Base-by-base conservation (phyloP, 2,888 invertebrate genomes). In the Drosophila prolongata region DNA sequence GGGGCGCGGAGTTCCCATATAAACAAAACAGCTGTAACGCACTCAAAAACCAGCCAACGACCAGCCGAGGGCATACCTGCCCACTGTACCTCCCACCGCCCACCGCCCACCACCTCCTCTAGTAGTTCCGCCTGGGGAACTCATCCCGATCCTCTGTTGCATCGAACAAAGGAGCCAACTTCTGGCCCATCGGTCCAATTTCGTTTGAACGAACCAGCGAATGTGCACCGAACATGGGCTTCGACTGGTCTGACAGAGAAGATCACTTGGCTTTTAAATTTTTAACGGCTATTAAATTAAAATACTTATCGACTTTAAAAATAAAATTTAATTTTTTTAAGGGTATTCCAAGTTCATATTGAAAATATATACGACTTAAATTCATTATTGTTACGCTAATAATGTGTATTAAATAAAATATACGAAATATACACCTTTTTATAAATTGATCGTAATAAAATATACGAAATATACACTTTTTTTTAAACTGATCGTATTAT, bases 81-180 rank as follows among this genome's bases (percentile, higher is more conserved):
- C 47, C 55, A 43, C 71, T 16, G 47, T 16, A 11, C 30, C 30
- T 10, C 44, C 50, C 30, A 35, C 27, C 27, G n/a, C 16, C 46
- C 59, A 19, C 47, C 50, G 14, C 47, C 11, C 49, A 35, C 40
- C 11, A 9, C 61, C 30, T 14, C 38, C 13, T 19, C 40, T 40
- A 53, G 44, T n/a, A 53, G 46, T 65, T 53, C 55, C 62, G 13
- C 64, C 53, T 40, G 40, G 52, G 44, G 56, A 61, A 34, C 16
- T n/a, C 53, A 38, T 61, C 49, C 53, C 40, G 42, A 16, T 38
- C 42, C 54, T 30, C 60, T 40, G 56, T 60, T 53, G 58, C 44
- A 56, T 71, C 78, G 75, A 83, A 87, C 82, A 89, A 83, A 86
- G 82, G 87, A 89, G 85, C 85, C 77, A 87, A 82, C 80, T 80